phyloP scores from a whole-genome alignment of 2,113 vertebrate species.

The Leptodactylus fuscus region DNA sequence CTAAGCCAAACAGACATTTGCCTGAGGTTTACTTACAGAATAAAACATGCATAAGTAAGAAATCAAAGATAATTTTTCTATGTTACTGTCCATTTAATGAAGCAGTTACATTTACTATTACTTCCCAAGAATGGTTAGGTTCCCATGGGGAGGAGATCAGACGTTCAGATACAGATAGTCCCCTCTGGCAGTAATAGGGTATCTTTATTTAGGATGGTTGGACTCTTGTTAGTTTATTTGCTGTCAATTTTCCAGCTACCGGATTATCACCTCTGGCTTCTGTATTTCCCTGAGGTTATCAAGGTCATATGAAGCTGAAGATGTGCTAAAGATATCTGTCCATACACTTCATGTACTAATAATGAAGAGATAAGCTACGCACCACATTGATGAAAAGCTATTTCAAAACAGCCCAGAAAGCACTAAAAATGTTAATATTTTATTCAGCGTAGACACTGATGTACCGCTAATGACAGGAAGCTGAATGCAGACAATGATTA shows the following conservation, averaged over 20 bases:
- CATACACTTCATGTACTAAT: slow-evolving; percentile 36
- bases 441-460: slow-evolving; percentile 45
- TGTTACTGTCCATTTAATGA: slow-evolving; percentile 33
- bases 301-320: slow-evolving; percentile 39
- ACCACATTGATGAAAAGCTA: slow-evolving; percentile 32
- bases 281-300: slow-evolving; percentile 35
- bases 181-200: slow-evolving; percentile 29
- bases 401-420: slow-evolving; percentile 48
- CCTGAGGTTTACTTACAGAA: slow-evolving; percentile 38
- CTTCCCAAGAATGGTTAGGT: neutral
- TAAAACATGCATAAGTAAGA: slow-evolving; percentile 34
- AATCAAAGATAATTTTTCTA: slow-evolving; percentile 30
- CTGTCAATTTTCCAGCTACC: slow-evolving; percentile 20
- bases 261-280: slow-evolving; percentile 38
- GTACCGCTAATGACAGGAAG: slow-evolving; percentile 44
- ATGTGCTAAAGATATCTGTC: slow-evolving; percentile 50
- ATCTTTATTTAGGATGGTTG: slow-evolving; percentile 16
- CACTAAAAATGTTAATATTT: slow-evolving; percentile 52
- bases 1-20: slow-evolving; percentile 16
- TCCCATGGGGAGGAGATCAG: slow-evolving; percentile 26
- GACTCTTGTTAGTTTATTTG: slow-evolving; percentile 18
- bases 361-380: slow-evolving; percentile 25
- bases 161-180: slow-evolving; percentile 25
- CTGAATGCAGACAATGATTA: slow-evolving; percentile 51
- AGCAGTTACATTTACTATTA: neutral